Evolutionary conservation across 1,140 invertebrate species (phyloP).

Genomic region (Triops longicaudatus): DNA sequence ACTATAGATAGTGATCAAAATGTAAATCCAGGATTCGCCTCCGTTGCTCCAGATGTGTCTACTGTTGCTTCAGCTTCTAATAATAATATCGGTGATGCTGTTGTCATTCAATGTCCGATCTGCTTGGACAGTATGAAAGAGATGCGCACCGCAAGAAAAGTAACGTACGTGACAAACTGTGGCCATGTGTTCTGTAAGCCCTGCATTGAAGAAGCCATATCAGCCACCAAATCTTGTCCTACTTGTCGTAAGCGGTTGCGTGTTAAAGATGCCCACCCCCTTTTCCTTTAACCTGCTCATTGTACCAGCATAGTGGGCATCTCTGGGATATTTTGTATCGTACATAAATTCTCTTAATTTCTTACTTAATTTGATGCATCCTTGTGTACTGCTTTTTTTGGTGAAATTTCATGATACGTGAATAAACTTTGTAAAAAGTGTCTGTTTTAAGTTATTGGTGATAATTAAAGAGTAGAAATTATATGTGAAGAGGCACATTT

Average conservation of each 20-base stretch:
- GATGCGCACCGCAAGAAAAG: not conserved
- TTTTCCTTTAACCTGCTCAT: not conserved
- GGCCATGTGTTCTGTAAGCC: not conserved
- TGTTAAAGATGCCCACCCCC: not conserved
- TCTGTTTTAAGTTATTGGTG: no score
- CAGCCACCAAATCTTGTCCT: not conserved
- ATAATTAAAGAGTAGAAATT: no score
- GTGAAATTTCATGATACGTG: no score
- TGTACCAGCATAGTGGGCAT: no score
- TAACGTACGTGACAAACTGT: not conserved
- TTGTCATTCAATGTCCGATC: not conserved
- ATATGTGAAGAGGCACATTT: no score
- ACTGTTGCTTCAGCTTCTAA: not conserved
- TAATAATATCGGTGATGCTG: not conserved
- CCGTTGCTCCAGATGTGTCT: not conserved
- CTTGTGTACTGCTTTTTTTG: no score
- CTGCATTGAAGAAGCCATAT: not conserved
- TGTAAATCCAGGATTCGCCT: not conserved
- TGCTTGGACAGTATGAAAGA: not conserved
- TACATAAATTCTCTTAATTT: no score
- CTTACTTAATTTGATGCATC: no score
- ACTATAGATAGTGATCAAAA: not conserved
- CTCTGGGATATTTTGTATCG: no score
- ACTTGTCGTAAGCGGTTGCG: slow-evolving; percentile 2
- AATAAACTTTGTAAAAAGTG: no score